Evolutionary conservation across 2,888 invertebrate genomes (phyloP).

Genomic region (Lepidonotus clava): DNA sequence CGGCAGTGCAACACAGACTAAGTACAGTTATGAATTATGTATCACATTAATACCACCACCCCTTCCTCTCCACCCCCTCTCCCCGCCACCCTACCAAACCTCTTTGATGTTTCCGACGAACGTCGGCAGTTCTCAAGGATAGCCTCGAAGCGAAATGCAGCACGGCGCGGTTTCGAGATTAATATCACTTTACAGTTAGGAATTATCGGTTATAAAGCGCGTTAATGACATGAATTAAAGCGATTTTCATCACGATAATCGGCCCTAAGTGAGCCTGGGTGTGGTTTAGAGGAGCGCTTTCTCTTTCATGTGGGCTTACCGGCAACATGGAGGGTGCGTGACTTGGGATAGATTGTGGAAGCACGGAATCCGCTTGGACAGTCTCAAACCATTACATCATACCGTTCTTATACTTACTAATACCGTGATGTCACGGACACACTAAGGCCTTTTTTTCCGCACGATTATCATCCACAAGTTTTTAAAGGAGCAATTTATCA

Average conservation of each 20-base stretch:
- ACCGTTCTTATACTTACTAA: slow-evolving; percentile 30
- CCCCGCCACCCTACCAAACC: neutral
- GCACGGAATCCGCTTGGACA: slow-evolving; percentile 10
- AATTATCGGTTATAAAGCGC: slow-evolving; percentile 49
- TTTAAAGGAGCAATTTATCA: neutral
- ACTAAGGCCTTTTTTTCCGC: neutral
- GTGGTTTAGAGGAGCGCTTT: neutral
- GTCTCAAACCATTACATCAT: slow-evolving; percentile 24
- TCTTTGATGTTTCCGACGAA: neutral
- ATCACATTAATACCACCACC: neutral
- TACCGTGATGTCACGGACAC: slow-evolving; percentile 26
- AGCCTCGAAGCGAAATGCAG: neutral
- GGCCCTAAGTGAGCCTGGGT: slow-evolving; percentile 39
- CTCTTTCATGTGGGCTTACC: slow-evolving; percentile 35
- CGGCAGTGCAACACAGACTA: neutral
- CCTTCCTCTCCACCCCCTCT: neutral
- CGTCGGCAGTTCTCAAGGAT: neutral
- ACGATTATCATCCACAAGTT: neutral
- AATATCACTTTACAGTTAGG: slow-evolving; percentile 47
- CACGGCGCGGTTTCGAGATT: slow-evolving; percentile 1
- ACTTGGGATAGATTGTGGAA: neutral
- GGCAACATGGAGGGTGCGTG: neutral
- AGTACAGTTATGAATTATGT: slow-evolving; percentile 31
- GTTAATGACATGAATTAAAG: slow-evolving; percentile 36
- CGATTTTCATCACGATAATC: slow-evolving; percentile 41